These are phyloP conservation scores for Dermolepida albohirtum DNA, from an alignment of 2,888 invertebrate genomes.

Conservation along the genomic window DNA sequence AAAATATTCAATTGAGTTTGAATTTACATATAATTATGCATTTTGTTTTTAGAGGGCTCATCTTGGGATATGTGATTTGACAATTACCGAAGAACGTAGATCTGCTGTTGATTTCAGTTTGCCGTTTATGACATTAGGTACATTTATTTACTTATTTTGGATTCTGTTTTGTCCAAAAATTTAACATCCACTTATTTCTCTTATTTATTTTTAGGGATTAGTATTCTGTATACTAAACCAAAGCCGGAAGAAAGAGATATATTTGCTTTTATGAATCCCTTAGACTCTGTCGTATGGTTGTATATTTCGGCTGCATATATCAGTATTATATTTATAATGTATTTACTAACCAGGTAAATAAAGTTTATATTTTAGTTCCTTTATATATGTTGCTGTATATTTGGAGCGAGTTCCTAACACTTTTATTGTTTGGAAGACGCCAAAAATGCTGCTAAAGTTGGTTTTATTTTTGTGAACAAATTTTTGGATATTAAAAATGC, in stretches of 20 bases:
- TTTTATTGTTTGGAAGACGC: too few species aligned
- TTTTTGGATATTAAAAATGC: too few species aligned
- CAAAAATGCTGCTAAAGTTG: too few species aligned
- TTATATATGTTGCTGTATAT: too few species aligned
- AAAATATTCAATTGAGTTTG: too few species aligned
- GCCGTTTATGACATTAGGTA: slow-evolving; percentile 91
- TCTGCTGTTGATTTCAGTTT: slow-evolving; percentile 92
- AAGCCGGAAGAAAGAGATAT: slow-evolving; percentile 69
- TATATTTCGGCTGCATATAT: slow-evolving; percentile 89
- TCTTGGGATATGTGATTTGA: slow-evolving; percentile 94
- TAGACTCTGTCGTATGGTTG: slow-evolving; percentile 88
- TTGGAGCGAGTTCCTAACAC: too few species aligned
- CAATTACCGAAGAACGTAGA: slow-evolving; percentile 91
- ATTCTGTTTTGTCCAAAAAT: background rate
- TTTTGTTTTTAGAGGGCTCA: slow-evolving; percentile 81
- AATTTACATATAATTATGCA: too few species aligned
- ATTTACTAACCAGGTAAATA: slow-evolving; percentile 77
- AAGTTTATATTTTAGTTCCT: too few species aligned
- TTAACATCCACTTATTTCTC: background rate
- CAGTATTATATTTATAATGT: slow-evolving; percentile 83
- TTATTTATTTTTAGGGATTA: slow-evolving; percentile 64
- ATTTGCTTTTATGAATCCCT: slow-evolving; percentile 83
- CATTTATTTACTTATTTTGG: slow-evolving; percentile 35
- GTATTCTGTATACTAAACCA: slow-evolving; percentile 87
- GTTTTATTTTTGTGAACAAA: too few species aligned